Evolutionary conservation across 2,888 invertebrate genomes (phyloP), one percentile per base, ranked within the genome.

Genomic region (Trichogramma dendrolimi): DNA sequence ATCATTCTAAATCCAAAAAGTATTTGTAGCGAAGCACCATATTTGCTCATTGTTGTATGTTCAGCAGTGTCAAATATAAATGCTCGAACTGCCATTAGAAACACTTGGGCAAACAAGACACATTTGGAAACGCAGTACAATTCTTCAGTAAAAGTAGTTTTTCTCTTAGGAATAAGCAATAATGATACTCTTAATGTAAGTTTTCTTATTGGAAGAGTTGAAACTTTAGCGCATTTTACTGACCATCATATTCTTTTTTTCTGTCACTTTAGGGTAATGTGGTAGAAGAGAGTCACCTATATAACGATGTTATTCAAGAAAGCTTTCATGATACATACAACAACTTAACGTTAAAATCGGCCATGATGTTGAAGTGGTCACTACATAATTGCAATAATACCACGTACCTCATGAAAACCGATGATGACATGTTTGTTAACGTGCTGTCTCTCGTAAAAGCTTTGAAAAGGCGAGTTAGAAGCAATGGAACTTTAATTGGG

Each of bases 361-460:
- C 92, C 8, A 88, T 91, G 86, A 86, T 93, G 83, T 76, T 94
- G 61, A 93, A 93, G 75, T 89, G 92, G 88, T 87, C 90, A 38
- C 86, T 84, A 5, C 84, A 83, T 47, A 85, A 87, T 70, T 93
- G 93, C 66, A 72, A 72, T 38, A 70, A 73, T 44, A 85, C 85
- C 0, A 84, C 85, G 51, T 93, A 87, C 80, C 82, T 93, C 38
- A 83, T 94, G 77, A 94, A 94, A 81, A 89, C 90, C 4, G 93
- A 94, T 69, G 93, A 94, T 69, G 94, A 94, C 71, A 91, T 91
- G 81, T 93, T 90, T 74, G 85, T 94, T 1, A 92, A 92, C 77
- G 81, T 92, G 62, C 86, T 86, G n/a, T 85, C 84, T 68, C 79
- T 92, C 39, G 72, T 89, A 58, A 73, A 73, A 64, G 71, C 76